These are phyloP conservation scores for Drosophila hydei DNA, from an alignment of 1,140 invertebrate genomes.

Conservation along the genomic window DNA sequence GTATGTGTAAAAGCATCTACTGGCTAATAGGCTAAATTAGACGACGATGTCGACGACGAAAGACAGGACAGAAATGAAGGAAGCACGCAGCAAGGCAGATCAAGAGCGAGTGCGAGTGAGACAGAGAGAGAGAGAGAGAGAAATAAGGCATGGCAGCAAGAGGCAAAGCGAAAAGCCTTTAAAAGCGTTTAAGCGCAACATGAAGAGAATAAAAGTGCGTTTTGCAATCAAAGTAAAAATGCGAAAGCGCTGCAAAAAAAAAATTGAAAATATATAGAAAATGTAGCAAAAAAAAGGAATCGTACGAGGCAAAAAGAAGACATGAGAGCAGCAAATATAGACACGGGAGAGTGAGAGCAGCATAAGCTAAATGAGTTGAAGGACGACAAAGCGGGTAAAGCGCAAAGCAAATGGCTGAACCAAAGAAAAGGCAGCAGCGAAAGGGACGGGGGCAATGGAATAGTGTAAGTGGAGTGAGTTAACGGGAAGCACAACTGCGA, in stretches of 20 bases:
- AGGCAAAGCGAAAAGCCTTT: constrained; percentile 37
- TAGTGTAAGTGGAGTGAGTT: background rate
- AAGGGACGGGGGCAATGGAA: background rate
- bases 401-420: background rate
- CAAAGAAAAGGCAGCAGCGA: background rate
- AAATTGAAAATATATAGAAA: background rate
- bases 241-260: constrained; percentile 35
- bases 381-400: constrained; percentile 52
- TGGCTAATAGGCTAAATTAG: constrained; percentile 78
- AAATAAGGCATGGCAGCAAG: background rate
- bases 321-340: constrained; percentile 10
- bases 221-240: constrained; percentile 79
- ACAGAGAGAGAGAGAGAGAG: background rate
- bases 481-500: constrained; percentile 19
- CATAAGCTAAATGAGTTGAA: constrained; percentile 79
- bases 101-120: constrained; percentile 7
- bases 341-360: constrained; percentile 44
- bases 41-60: constrained; percentile 29
- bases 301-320: constrained; percentile 2
- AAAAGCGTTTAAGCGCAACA: constrained; percentile 74
- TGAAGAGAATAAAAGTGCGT: constrained; percentile 72
- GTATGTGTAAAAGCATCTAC: constrained; percentile 67
- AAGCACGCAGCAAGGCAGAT: background rate
- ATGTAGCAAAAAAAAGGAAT: background rate
- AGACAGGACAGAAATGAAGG: constrained; percentile 12